A percentile compares a stretch with the other conserved stretches of the same genome.
Evolutionary conservation across 2,797 vertebrate species (phyloP).

Genomic region (Sebastes oblongus): DNA sequence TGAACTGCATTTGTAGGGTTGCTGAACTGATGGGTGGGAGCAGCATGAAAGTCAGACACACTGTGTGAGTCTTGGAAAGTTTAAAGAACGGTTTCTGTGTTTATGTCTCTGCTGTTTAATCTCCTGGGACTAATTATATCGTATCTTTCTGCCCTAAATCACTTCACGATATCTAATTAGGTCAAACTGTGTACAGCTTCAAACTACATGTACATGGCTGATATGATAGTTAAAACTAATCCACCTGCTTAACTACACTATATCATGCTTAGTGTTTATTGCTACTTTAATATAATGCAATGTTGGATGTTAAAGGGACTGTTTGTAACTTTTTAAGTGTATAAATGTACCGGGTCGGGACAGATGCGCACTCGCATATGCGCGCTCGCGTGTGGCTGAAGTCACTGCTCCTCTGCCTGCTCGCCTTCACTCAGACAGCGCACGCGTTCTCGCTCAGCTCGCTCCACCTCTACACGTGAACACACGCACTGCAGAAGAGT

Average conservation of each 20-base stretch:
- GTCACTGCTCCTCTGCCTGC: no score
- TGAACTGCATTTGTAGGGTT: background rate
- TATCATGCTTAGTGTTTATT: background rate
- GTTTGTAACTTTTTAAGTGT: no score
- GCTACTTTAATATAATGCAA: background rate
- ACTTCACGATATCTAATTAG: constrained; percentile 17
- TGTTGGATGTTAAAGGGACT: no score
- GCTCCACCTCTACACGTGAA: no score
- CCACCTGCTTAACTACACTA: background rate
- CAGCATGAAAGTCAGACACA: background rate
- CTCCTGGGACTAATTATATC: constrained; percentile 25
- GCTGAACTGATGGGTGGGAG: background rate
- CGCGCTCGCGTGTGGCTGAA: no score
- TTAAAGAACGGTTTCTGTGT: background rate
- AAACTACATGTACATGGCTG: background rate
- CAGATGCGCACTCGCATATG: no score
- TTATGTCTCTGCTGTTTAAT: constrained; percentile 6
- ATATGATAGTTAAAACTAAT: background rate
- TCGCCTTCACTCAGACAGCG: no score
- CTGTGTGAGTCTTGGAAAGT: background rate
- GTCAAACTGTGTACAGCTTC: constrained; percentile 3
- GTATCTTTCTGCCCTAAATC: constrained; percentile 5
- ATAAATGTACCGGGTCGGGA: no score
- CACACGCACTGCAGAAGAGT: no score
- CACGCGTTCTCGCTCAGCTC: no score